Evolutionary conservation across 1,140 invertebrate genomes (phyloP).

Genomic region (Macrocentrus cingulum): DNA sequence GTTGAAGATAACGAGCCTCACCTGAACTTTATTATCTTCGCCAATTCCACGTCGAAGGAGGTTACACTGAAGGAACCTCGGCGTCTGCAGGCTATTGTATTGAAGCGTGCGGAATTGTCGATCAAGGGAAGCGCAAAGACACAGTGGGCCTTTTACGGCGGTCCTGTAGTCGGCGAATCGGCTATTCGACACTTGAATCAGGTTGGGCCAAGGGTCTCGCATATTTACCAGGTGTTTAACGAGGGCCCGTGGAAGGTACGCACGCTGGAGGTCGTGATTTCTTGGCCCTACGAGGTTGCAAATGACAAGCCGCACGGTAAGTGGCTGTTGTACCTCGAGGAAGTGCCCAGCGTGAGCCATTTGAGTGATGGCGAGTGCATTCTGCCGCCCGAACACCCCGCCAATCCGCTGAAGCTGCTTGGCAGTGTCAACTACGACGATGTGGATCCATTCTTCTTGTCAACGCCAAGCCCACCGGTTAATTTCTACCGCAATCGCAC

Average conservation of each 20-base stretch:
- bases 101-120: conserved; percentile 79
- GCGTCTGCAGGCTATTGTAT: conserved; percentile 66
- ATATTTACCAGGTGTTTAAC: conserved; percentile 86
- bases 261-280: conserved; percentile 76
- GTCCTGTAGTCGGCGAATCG: conserved; percentile 78
- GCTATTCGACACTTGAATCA: conserved; percentile 81
- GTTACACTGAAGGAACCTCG: conserved; percentile 62
- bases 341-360: conserved; percentile 65
- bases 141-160: conserved; percentile 77
- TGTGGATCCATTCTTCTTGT: conserved; percentile 41
- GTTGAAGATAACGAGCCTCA: conserved; percentile 70
- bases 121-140: conserved; percentile 68
- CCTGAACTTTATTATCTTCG: conserved; percentile 73
- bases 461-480: conserved; percentile 28
- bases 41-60: conserved; percentile 86
- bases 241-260: conserved; percentile 83
- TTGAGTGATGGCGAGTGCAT: conserved; percentile 66
- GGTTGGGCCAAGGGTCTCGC: conserved; percentile 80
- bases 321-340: conserved; percentile 88
- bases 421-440: conserved; percentile 61
- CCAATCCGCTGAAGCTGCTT: conserved; percentile 72
- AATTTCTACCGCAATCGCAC: conserved; percentile 39
- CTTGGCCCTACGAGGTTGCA: conserved; percentile 88
- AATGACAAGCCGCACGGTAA: conserved; percentile 78
- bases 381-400: conserved; percentile 58